phyloP scores from a whole-genome alignment of 1,140 invertebrate species.

The Drosophila oshimai region DNA sequence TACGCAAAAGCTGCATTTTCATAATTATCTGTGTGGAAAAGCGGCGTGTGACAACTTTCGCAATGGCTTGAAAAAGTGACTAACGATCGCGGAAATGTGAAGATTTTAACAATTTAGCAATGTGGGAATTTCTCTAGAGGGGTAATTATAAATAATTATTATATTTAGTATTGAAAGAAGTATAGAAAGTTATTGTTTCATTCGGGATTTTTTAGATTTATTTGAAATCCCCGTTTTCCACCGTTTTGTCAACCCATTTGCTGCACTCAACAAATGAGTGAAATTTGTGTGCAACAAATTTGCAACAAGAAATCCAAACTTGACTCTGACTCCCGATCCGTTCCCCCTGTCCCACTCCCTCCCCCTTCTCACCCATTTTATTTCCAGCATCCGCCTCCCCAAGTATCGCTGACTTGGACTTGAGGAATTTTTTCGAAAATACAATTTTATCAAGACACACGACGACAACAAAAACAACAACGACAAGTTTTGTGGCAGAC shows the following conservation, averaged over 20 bases:
- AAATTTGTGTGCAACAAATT: constrained; percentile 76
- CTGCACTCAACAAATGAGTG: constrained; percentile 41
- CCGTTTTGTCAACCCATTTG: constrained; percentile 18
- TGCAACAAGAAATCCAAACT: constrained; percentile 60
- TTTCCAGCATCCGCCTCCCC: constrained; percentile 35
- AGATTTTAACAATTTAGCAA: constrained; percentile 1
- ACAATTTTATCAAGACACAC: constrained; percentile 81
- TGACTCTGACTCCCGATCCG: constrained; percentile 36
- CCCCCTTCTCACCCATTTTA: not conserved
- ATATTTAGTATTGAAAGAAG: not conserved
- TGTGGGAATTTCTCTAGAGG: not conserved
- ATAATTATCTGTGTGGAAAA: constrained; percentile 38
- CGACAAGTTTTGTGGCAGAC: constrained; percentile 69
- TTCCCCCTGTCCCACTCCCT: not conserved
- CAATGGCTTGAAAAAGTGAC: constrained; percentile 21
- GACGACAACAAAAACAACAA: constrained; percentile 49
- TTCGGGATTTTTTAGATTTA: too few species aligned
- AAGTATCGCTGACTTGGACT: constrained; percentile 58
- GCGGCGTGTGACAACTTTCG: constrained; percentile 61
- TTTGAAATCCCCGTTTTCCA: not conserved
- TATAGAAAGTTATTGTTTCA: too few species aligned
- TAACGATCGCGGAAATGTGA: constrained; percentile 9
- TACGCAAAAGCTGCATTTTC: constrained; percentile 14
- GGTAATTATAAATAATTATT: not conserved
- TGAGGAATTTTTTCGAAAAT: constrained; percentile 77